Evolutionary conservation across 2,113 vertebrate genomes (phyloP), one percentile per base, ranked within the genome.

Genomic region (Larimichthys crocea): DNA sequence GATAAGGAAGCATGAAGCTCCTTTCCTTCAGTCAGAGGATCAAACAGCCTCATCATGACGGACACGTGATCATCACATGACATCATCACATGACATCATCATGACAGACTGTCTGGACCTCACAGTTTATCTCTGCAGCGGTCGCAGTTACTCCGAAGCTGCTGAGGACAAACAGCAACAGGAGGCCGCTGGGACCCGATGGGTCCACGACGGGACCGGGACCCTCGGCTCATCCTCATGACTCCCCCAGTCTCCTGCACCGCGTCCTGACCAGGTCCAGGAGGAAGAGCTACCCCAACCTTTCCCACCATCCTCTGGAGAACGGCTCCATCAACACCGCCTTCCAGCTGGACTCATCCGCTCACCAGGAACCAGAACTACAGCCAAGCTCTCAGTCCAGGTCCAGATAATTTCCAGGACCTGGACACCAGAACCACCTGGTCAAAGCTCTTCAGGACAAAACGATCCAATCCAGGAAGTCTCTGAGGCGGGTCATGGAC

Each of bases 261-360:
- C 96, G 96, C 82, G 96, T 97, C 91, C 95, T 96, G 90, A 89
- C 95, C 85, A 96, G 94, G 79, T 95, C 96, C 88, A 95, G 95
- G 92, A 96, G 96, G 90, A 96, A 94, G 90, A 94, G 95, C 83
- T 89, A 87, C 68, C 79, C 91, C 0, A 95, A 96, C 44, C 95
- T 96, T 0, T 91, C 95, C 9, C 83, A 81, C 29, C 22, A 14
- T 3, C 44, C 46, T 4, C 20, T 1, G 0, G 53, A 79, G 3
- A 6, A 17, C 7, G 74, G 83, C 20, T 72, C 83, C 1, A 0
- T 73, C 55, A 90, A 88, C 83, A 64, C 52, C 0, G 61, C 59
- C 59, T 87, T 89, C 73, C 79, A 80, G 76, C 55, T 56, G 0
- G 85, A 89, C 64, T 82, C 82, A 29, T 64, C 55, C 2, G 4